Percentiles rank a stretch among this genome's conserved stretches.
These are phyloP conservation scores for Calypte anna DNA, from an alignment of 2,113 vertebrate species.

Conservation along the genomic window DNA sequence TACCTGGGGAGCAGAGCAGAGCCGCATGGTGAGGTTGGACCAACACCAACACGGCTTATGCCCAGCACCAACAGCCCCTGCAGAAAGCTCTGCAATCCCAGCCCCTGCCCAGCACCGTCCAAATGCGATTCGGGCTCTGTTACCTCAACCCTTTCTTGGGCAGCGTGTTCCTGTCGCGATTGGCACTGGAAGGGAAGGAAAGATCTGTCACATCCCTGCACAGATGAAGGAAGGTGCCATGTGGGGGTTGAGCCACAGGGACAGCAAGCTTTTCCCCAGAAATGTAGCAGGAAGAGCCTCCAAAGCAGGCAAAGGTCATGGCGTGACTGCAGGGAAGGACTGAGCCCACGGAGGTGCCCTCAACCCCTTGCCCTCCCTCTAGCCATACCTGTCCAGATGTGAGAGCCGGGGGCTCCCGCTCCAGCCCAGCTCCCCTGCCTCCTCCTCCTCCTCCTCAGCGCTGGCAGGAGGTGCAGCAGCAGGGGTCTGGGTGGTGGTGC, in stretches of 20 bases:
- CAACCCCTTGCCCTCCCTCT: neutral
- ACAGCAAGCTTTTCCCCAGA: neutral
- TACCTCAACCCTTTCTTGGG: constrained; percentile 97
- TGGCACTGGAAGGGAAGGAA: constrained; percentile 81
- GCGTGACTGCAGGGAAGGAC: neutral
- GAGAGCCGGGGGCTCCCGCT: constrained; percentile 75
- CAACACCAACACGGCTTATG: neutral
- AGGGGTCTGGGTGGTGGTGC: constrained; percentile 61
- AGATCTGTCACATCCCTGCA: constrained; percentile 23
- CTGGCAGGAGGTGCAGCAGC: constrained; percentile 30
- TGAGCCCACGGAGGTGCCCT: neutral
- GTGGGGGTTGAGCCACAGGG: neutral
- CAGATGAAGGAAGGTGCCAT: neutral
- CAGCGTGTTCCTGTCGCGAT: constrained; percentile 90
- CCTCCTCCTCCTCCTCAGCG: constrained; percentile 64
- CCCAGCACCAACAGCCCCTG: neutral
- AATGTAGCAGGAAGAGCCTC: neutral
- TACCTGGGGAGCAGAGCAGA: constrained; percentile 74
- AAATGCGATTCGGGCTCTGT: neutral
- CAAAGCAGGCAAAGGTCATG: neutral
- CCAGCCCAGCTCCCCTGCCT: constrained; percentile 76
- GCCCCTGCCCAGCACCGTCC: neutral
- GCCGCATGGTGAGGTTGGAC: neutral
- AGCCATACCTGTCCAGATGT: constrained; percentile 77
- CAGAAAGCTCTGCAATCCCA: too few species aligned